These are phyloP conservation scores for Papilio xuthus DNA, from an alignment of 1,140 invertebrate genomes.

Conservation along the genomic window DNA sequence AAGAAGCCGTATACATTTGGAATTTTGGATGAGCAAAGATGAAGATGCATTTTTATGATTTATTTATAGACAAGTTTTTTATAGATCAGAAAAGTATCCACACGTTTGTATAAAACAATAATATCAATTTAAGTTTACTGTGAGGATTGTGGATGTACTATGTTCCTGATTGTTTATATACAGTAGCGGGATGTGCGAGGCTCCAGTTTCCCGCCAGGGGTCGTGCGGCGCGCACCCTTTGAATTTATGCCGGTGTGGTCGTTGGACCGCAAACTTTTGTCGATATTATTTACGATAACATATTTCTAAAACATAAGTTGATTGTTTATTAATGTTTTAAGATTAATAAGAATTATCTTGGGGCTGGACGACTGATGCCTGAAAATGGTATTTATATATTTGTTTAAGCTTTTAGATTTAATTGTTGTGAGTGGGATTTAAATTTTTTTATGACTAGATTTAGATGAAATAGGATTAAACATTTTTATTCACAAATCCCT, in stretches of 20 bases:
- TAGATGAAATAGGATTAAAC: no score
- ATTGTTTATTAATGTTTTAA: neutral
- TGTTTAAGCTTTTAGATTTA: neutral
- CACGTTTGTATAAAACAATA: neutral
- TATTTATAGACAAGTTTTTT: neutral
- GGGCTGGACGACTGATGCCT: slow-evolving; percentile 35
- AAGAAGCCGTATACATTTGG: neutral
- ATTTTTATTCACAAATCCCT: no score
- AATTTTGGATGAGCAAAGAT: neutral
- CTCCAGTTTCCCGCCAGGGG: slow-evolving; percentile 65
- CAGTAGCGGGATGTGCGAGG: slow-evolving; percentile 48
- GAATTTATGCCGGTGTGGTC: slow-evolving; percentile 32
- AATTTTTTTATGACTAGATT: no score
- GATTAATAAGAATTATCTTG: slow-evolving; percentile 4
- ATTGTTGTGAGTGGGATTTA: no score
- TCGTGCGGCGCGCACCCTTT: slow-evolving; percentile 43
- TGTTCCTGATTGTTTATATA: slow-evolving; percentile 64
- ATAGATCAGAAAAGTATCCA: neutral
- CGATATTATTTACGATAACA: slow-evolving; percentile 41
- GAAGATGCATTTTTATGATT: no score
- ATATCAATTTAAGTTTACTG: slow-evolving; percentile 38
- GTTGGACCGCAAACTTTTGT: slow-evolving; percentile 56
- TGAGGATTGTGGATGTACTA: slow-evolving; percentile 49
- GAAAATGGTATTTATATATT: slow-evolving; percentile 43
- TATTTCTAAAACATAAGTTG: slow-evolving; percentile 31